A percentile compares a stretch with the other conserved stretches of the same genome.
phyloP scores from a whole-genome alignment of 2,113 vertebrate genomes.

The Epinephelus lanceolatus region DNA sequence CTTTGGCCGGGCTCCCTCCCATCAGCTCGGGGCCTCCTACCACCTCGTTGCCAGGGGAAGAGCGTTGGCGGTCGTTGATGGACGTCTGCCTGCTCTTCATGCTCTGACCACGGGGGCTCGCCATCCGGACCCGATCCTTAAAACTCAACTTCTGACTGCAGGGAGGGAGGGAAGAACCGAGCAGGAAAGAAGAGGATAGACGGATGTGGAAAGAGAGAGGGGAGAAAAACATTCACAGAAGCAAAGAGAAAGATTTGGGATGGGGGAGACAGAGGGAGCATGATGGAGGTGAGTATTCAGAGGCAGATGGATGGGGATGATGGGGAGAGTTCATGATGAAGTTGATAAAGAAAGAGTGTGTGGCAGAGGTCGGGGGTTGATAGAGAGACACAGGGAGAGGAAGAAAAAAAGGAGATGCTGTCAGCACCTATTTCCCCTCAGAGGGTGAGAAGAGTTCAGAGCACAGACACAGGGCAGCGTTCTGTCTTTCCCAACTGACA shows the following conservation, averaged over 20 bases:
- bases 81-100: slow-evolving; percentile 94
- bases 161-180: slow-evolving; percentile 48
- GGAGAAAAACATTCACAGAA: slow-evolving; percentile 2
- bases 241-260: not conserved
- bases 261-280: not conserved
- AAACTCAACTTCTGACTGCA: slow-evolving; percentile 98
- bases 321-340: slow-evolving; percentile 17
- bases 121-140: slow-evolving; percentile 97
- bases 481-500: slow-evolving; percentile 60
- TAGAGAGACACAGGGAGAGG: slow-evolving; percentile 45
- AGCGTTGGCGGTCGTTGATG: slow-evolving; percentile 90
- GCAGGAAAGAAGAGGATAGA: not conserved
- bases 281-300: not conserved
- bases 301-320: not conserved
- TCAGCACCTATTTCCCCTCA: slow-evolving; percentile 62
- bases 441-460: slow-evolving; percentile 59
- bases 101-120: slow-evolving; percentile 96
- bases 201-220: not conserved
- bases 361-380: slow-evolving; percentile 45
- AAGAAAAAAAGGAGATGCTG: slow-evolving; percentile 45
- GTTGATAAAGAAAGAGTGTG: slow-evolving; percentile 18
- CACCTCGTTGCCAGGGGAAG: slow-evolving; percentile 91
- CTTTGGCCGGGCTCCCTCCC: slow-evolving; percentile 93
- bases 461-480: slow-evolving; percentile 55
- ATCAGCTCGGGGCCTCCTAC: slow-evolving; percentile 80